These are phyloP conservation scores for Polymixis lichenea DNA, from an alignment of 2,888 invertebrate genomes.

Conservation along the genomic window DNA sequence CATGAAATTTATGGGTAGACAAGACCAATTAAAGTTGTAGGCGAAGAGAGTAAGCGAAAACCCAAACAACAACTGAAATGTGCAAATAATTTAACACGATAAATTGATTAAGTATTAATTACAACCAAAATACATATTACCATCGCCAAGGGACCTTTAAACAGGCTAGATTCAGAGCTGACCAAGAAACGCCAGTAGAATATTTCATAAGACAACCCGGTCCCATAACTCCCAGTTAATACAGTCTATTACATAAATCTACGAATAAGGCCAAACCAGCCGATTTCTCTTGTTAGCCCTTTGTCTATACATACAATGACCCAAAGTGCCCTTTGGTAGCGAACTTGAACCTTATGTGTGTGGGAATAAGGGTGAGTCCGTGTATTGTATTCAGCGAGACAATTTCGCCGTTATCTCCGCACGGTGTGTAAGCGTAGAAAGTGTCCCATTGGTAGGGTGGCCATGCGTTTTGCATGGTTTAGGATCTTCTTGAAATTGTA, in stretches of 20 bases:
- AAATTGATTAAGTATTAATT: slow-evolving; percentile 30
- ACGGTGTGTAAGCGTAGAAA: slow-evolving; percentile 82
- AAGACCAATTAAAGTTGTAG: not conserved
- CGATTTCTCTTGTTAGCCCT: slow-evolving; percentile 82
- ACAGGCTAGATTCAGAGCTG: slow-evolving; percentile 18
- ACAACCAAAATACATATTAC: slow-evolving; percentile 27
- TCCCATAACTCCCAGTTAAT: slow-evolving; percentile 62
- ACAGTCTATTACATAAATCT: slow-evolving; percentile 74
- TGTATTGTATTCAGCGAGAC: slow-evolving; percentile 72
- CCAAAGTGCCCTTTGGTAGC: slow-evolving; percentile 58
- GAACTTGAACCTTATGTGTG: slow-evolving; percentile 73
- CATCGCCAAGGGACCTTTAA: not conserved
- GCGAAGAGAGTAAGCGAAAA: not conserved
- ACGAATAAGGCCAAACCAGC: slow-evolving; percentile 75
- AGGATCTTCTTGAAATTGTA: not conserved
- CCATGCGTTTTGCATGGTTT: slow-evolving; percentile 56
- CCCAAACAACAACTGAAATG: not conserved
- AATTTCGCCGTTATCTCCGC: slow-evolving; percentile 80
- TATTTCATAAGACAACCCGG: slow-evolving; percentile 62
- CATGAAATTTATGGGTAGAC: not conserved
- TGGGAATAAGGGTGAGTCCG: slow-evolving; percentile 70
- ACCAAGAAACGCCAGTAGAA: slow-evolving; percentile 43
- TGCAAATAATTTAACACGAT: not conserved
- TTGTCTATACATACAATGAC: slow-evolving; percentile 70
- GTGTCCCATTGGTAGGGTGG: slow-evolving; percentile 81